phyloP scores from a whole-genome alignment of 1,140 invertebrate species.

The Drosophila bocki region DNA sequence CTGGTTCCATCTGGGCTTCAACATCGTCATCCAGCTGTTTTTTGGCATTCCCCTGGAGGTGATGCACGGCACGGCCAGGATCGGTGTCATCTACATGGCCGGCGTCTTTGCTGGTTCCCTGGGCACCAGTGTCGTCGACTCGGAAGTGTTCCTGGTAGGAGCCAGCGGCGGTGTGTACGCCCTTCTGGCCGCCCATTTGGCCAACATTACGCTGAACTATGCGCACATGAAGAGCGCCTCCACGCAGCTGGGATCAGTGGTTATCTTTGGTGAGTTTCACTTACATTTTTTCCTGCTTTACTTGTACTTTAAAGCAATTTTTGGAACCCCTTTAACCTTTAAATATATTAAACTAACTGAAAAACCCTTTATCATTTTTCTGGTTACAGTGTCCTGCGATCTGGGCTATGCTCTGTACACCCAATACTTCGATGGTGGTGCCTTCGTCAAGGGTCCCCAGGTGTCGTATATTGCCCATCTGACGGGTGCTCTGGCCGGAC shows the following conservation, averaged over 20 bases:
- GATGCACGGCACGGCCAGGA: conserved; percentile 96
- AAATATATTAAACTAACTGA: conserved; percentile 23
- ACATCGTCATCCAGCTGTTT: conserved; percentile 95
- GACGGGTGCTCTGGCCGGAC: conserved; percentile 94
- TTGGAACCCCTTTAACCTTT: neutral
- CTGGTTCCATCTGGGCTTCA: conserved; percentile 98
- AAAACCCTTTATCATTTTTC: neutral
- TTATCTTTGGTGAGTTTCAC: conserved; percentile 93
- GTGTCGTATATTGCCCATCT: conserved; percentile 98
- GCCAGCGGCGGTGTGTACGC: conserved; percentile 98
- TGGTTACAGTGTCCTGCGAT: conserved; percentile 93
- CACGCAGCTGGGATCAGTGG: conserved; percentile 94
- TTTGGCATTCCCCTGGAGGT: conserved; percentile 97
- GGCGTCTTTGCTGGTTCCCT: conserved; percentile 97
- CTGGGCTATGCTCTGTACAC: conserved; percentile 97
- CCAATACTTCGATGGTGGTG: conserved; percentile 91
- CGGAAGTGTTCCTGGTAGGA: conserved; percentile 96
- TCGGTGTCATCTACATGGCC: conserved; percentile 96
- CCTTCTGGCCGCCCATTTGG: conserved; percentile 95
- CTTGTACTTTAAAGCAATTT: neutral
- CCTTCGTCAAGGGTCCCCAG: conserved; percentile 88
- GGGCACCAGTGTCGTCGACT: conserved; percentile 96
- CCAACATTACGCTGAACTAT: conserved; percentile 97
- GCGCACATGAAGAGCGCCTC: conserved; percentile 98
- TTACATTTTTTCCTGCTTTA: neutral